Base-by-base conservation (phyloP, 2,888 invertebrate species). In the Acrobasis suavella region DNA sequence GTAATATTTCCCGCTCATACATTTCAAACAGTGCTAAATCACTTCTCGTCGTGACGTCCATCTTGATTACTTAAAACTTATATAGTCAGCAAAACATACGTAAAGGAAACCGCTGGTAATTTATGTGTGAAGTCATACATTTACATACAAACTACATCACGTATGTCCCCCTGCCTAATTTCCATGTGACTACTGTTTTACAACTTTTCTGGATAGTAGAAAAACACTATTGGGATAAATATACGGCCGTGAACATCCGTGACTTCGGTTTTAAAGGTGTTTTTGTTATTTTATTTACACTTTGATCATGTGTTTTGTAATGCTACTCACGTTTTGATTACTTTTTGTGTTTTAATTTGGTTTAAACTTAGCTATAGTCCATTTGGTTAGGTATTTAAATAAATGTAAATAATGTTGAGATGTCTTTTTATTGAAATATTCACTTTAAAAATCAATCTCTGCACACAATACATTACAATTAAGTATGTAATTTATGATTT, bases 111-210 rank as follows among this genome's bases (percentile, higher is more conserved):
- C 83, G 82, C 75, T 65, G n/a, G 55, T 81, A 82, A 85, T 81
- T 74, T 81, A 85, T 83, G 82, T 83, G 84, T 69, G 85, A 85
- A 75, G 68, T 69, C 68, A 69, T 62, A 67, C 67, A 83, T 85
- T 83, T 75, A 68, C 78, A 83, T 84, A 71, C 77, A 76, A 78
- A 81, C 69, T 72, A 77, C 78, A 73, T 75, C 58, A 58, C 64
- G 61, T 62, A 68, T 70, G 71, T 68, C 64, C 64, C n/a, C 54
- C 60, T 73, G 68, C 69, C 70, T 74, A 71, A 79, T 78, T 78
- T 78, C 76, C 76, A 76, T 76, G 74, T 70, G 74, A 78, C 82
- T 83, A 80, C 82, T 80, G 82, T 82, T 75, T 78, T 71, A 67
- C 64, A 64, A 52, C 62, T 62, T 64, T 62, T 64, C 55, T 50